Percentiles rank a stretch among this genome's conserved stretches.
Evolutionary conservation across 1,140 invertebrate species (phyloP).

Genomic region (Dolichoris vasculosae): DNA sequence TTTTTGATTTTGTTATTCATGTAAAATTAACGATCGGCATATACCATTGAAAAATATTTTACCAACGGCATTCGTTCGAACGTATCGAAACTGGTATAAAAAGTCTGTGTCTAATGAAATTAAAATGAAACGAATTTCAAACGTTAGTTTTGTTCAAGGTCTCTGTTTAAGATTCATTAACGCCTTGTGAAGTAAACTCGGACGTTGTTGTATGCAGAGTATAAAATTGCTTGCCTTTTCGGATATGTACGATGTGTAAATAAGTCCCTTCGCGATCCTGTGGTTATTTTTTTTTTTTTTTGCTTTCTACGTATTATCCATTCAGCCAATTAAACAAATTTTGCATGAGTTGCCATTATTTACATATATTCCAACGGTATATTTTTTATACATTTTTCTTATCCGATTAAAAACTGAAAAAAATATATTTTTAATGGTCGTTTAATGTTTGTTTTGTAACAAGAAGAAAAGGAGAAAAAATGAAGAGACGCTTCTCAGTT

Average conservation of each 20-base stretch:
- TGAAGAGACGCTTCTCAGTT: background rate
- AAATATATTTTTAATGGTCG: constrained; percentile 41
- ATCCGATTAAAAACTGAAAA: constrained; percentile 8
- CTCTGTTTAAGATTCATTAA: constrained; percentile 36
- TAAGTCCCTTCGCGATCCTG: constrained; percentile 3
- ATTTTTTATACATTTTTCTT: constrained; percentile 28
- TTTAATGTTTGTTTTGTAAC: constrained; percentile 20
- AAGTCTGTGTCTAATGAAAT: background rate
- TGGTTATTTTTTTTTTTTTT: too few relatives aligned
- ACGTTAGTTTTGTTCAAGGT: constrained; percentile 35
- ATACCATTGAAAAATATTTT: background rate
- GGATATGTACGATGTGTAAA: constrained; percentile 51
- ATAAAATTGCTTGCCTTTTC: constrained; percentile 55
- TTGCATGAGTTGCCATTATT: constrained; percentile 33
- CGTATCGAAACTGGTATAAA: background rate
- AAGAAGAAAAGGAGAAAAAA: constrained; percentile 17
- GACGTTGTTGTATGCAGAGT: constrained; percentile 55
- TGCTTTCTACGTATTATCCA: constrained; percentile 8
- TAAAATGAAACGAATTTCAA: constrained; percentile 33
- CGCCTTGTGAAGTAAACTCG: constrained; percentile 16
- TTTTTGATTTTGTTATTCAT: background rate
- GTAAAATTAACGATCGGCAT: constrained; percentile 16
- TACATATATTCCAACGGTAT: constrained; percentile 27
- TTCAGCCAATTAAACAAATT: constrained; percentile 15
- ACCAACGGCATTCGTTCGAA: background rate